Base-by-base conservation (phyloP, 2,797 vertebrate genomes). In the Gallinago stenura region DNA sequence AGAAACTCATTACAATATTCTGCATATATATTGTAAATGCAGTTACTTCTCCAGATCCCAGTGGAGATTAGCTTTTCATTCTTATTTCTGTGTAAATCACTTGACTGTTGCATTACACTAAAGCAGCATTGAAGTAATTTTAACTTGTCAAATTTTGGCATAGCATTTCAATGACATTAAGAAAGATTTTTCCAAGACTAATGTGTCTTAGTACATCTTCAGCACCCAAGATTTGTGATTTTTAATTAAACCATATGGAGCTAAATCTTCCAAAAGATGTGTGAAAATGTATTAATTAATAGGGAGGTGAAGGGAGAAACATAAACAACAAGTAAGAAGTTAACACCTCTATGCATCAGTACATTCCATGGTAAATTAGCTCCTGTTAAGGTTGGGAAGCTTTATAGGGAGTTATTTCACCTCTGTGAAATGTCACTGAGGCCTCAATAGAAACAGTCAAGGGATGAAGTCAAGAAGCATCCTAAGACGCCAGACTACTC, bases 271-370 rank as follows among this genome's bases (percentile, higher is more conserved):
- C 50, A 65, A 88, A 78, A 66, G n/a, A 78, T 79, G 39, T 33
- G 56, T 66, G 71, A 95, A 95, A 91, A 89, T 41, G 8, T 54
- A 62, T 18, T 90, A 58, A 91, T 95, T 88, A 94, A 72, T 58
- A 48, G 16, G 12, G 25, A 50, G 26, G 14, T 30, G 28, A 26
- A 80, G 25, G 12, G 19, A 73, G 69, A 71, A 95, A 90, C 31
- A 70, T 14, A 82, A 93, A 75, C 45, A 94, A 28, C 37, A 83
- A 88, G 46, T 79, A 35, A 90, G 41, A 82, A 90, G 28, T 73
- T 45, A 83, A 80, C 53, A 84, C 22, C 43, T 79, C 62, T 51
- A 6, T 46, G 28, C 13, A 70, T 60, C 60, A 58, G 17, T 61
- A 24, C 5, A 4, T 72, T 72, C 39, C 70, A 79, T 28, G 26